A percentile compares a stretch with the other conserved stretches of the same genome.
Evolutionary conservation across 2,797 vertebrate genomes (phyloP).

Genomic region (Leucoraja ocellata): DNA sequence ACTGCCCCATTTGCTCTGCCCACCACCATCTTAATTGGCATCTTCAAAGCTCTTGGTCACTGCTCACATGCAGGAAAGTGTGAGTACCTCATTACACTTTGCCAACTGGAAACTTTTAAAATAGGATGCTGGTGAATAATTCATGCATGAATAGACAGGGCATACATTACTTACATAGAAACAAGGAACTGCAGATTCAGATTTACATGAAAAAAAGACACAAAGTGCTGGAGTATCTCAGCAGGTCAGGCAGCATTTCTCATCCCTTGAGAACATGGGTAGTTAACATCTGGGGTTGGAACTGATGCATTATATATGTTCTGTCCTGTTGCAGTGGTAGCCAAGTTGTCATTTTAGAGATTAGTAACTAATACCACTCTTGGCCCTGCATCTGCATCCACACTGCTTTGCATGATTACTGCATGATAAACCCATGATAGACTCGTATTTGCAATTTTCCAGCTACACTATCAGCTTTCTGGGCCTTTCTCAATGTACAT

Average conservation of each 20-base stretch:
- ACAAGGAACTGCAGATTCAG: no score
- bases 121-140: not conserved
- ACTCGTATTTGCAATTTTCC: not conserved
- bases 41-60: not conserved
- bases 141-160: not conserved
- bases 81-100: not conserved
- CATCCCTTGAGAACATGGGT: no score
- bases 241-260: no score
- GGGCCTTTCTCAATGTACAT: no score
- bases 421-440: not conserved
- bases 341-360: not conserved
- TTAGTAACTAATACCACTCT: not conserved
- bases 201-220: no score
- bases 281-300: no score
- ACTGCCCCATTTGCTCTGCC: not conserved
- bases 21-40: not conserved
- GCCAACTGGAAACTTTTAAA: not conserved
- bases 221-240: no score
- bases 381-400: not conserved
- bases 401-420: not conserved
- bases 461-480: not conserved
- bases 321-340: not conserved
- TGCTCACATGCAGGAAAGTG: not conserved
- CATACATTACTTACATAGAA: not conserved
- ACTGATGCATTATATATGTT: not conserved